A percentile compares a stretch with the other conserved stretches of the same genome.
Evolutionary conservation across 2,113 vertebrate genomes (phyloP).

Genomic region (Phaethon lepturus): DNA sequence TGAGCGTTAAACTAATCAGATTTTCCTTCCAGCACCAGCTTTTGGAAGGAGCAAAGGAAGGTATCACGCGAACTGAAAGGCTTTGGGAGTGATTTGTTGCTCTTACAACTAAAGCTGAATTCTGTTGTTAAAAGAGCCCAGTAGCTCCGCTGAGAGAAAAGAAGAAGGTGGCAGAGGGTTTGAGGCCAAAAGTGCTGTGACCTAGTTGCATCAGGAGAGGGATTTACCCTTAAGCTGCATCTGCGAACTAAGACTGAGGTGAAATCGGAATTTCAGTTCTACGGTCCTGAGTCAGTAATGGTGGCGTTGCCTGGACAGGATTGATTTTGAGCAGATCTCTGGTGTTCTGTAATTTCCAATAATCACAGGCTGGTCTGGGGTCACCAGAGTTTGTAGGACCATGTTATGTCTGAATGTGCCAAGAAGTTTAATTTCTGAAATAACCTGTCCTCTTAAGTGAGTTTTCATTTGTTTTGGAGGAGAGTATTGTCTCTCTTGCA

Average conservation of each 20-base stretch:
- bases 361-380: background rate
- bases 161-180: background rate
- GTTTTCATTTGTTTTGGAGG: background rate
- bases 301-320: background rate
- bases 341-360: rapidly evolving
- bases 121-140: background rate
- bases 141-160: background rate
- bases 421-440: background rate
- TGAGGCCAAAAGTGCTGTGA: background rate
- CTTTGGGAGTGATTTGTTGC: background rate
- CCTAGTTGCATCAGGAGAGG: background rate
- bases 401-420: rapidly evolving
- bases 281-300: background rate
- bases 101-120: background rate
- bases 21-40: background rate
- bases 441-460: background rate
- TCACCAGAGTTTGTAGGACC: background rate
- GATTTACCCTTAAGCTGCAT: background rate
- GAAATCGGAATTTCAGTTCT: background rate
- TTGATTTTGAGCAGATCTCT: background rate
- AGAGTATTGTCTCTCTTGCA: background rate
- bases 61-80: background rate
- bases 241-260: background rate
- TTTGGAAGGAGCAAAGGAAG: background rate
- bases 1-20: background rate